Evolutionary conservation across 2,113 vertebrate genomes (phyloP).

Genomic region (Onychostoma macrolepis): DNA sequence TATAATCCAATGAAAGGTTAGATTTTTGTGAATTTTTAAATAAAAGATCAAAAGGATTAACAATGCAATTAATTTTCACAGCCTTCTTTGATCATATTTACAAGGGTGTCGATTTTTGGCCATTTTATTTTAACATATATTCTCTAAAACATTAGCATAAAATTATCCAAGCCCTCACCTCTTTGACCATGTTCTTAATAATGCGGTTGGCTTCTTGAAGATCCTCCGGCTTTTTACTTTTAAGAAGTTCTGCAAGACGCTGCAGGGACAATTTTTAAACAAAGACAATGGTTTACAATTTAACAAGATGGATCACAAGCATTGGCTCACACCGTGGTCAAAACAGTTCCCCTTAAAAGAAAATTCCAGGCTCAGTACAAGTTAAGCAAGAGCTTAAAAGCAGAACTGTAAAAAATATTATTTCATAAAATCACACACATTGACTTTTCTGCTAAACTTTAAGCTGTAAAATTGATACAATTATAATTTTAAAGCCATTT

Average conservation of each 20-base stretch:
- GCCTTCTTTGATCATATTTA: too few relatives aligned
- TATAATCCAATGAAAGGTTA: too few relatives aligned
- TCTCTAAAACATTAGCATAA: background rate
- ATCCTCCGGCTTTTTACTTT: conserved; percentile 95
- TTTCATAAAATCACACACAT: background rate
- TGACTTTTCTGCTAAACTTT: background rate
- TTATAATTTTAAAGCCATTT: background rate
- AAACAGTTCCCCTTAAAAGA: background rate
- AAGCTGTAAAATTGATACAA: background rate
- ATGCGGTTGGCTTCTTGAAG: conserved; percentile 94
- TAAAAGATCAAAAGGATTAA: too few relatives aligned
- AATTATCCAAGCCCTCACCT: conserved; percentile 76
- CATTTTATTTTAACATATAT: background rate
- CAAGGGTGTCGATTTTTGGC: too few relatives aligned
- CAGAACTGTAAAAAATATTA: background rate
- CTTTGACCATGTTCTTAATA: conserved; percentile 98
- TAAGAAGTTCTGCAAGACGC: conserved; percentile 88
- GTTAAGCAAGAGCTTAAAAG: background rate
- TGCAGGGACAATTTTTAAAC: conserved; percentile 61
- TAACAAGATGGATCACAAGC: background rate
- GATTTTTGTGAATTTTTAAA: too few relatives aligned
- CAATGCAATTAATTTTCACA: too few relatives aligned
- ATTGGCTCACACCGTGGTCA: background rate
- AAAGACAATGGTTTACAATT: conserved; percentile 7
- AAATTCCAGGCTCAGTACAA: background rate